Conservation (phyloP, 2,113 vertebrate genomes). For the Pipa parva region DNA sequence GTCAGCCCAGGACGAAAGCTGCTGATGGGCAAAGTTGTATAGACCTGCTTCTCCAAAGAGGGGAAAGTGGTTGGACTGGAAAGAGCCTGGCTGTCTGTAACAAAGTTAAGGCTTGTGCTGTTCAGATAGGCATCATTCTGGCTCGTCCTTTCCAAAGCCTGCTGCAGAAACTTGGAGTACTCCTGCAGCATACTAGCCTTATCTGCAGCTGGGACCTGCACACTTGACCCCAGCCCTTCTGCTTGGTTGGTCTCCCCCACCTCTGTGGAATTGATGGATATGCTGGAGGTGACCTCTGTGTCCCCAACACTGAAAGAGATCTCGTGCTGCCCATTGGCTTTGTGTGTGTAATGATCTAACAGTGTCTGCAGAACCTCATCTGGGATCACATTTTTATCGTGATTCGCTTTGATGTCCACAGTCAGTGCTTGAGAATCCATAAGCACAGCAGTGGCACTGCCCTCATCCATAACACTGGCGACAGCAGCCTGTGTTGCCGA, state of each 20-base stretch:
- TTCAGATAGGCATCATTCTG: constrained; percentile 98
- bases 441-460: constrained; percentile 79
- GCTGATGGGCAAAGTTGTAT: constrained; percentile 81
- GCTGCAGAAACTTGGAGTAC: constrained; percentile 96
- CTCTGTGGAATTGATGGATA: constrained; percentile 92
- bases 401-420: constrained; percentile 83
- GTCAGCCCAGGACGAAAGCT: constrained; percentile 90
- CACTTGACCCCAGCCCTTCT: constrained; percentile 75
- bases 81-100: constrained; percentile 87
- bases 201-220: constrained; percentile 81
- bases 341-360: constrained; percentile 95
- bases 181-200: constrained; percentile 97
- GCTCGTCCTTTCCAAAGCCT: constrained; percentile 97
- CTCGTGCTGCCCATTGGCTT: constrained; percentile 91
- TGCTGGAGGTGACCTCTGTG: constrained; percentile 94
- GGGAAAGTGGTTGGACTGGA: constrained; percentile 87
- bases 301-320: constrained; percentile 91
- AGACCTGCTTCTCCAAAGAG: constrained; percentile 87
- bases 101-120: constrained; percentile 91
- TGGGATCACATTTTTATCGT: constrained; percentile 91
- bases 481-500: constrained; percentile 84
- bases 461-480: constrained; percentile 86
- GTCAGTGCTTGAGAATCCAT: constrained; percentile 82
- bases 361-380: constrained; percentile 96
- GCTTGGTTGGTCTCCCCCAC: constrained; percentile 80